Base-by-base conservation (phyloP, 1,140 invertebrate species). In the Coptotermes formosanus region DNA sequence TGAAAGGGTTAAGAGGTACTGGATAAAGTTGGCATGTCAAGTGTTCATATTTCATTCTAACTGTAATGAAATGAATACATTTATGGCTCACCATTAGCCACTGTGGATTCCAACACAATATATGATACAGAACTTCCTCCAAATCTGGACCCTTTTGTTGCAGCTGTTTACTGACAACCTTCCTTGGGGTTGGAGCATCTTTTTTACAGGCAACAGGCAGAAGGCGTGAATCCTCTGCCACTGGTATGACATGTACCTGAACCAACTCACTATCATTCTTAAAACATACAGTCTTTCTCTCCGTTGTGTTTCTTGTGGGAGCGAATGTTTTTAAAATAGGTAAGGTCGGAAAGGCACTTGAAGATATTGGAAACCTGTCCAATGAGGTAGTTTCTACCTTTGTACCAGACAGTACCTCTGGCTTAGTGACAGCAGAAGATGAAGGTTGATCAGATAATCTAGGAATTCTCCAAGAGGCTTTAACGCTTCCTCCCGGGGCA, bases 201-300 rank as follows among this genome's bases (percentile, higher is more conserved):
- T 75, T 75, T 16, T 75, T 75, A 25, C n/a, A n/a, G n/a, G 64
- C 64, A 75, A 75, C 64, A n/a, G 64, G 64, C n/a, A n/a, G n/a
- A 75, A 75, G 64, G 64, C 64, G 64, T 30, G 64, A 75, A 75
- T 30, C n/a, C n/a, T 75, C 64, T 75, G 7, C 64, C 64, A 75
- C 64, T 30, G 64, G 64, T 25, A 75, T 75, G 25, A 30, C n/a
- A 30, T n/a, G 64, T 30, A 75, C 30, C 25, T 25, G 25, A 75
- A 75, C 64, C 64, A 75, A 6, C 14, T 75, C 64, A 75, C 64
- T 75, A 75, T 75, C 64, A 14, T 30, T 75, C n/a, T 75, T 75
- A 25, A 75, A 75, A 75, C 25, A 1, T 8, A 75, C 64, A n/a
- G 25, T 25, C n/a, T 75, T 75, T 30, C 30, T 75, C 14, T 9